Conservation (phyloP, 2,888 invertebrate genomes). For the Acheta domesticus region DNA sequence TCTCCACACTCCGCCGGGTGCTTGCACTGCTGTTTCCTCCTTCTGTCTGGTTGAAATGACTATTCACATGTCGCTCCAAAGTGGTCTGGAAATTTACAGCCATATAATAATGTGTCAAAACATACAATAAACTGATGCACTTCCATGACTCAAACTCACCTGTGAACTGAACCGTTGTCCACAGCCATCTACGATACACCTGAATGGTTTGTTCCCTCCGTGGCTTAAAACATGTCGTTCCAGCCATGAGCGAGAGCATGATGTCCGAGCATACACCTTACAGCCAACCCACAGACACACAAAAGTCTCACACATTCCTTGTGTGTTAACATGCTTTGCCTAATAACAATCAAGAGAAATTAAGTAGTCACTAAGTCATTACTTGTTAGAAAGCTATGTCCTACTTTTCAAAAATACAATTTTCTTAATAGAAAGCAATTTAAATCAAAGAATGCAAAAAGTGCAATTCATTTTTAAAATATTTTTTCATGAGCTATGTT, state of each 20-base stretch:
- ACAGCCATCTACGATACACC: constrained; percentile 93
- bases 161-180: constrained; percentile 77
- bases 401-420: background rate
- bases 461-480: too few species aligned
- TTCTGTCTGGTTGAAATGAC: constrained; percentile 75
- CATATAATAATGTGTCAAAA: constrained; percentile 27
- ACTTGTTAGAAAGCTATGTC: background rate
- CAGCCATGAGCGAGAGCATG: constrained; percentile 89
- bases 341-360: constrained; percentile 47
- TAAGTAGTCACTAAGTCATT: background rate
- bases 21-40: constrained; percentile 55
- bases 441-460: too few species aligned
- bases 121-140: background rate
- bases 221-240: constrained; percentile 89
- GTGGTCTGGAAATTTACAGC: constrained; percentile 59
- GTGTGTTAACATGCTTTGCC: constrained; percentile 80
- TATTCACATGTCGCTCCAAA: constrained; percentile 88
- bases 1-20: constrained; percentile 67
- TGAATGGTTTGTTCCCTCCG: constrained; percentile 89
- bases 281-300: constrained; percentile 91
- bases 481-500: too few species aligned
- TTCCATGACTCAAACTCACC: constrained; percentile 50
- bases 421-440: background rate
- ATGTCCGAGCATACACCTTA: constrained; percentile 89
- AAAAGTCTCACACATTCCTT: constrained; percentile 78